These are phyloP conservation scores for Pteronotus mesoamericanus DNA, from an alignment of 2,797 vertebrate species.

Conservation along the genomic window DNA sequence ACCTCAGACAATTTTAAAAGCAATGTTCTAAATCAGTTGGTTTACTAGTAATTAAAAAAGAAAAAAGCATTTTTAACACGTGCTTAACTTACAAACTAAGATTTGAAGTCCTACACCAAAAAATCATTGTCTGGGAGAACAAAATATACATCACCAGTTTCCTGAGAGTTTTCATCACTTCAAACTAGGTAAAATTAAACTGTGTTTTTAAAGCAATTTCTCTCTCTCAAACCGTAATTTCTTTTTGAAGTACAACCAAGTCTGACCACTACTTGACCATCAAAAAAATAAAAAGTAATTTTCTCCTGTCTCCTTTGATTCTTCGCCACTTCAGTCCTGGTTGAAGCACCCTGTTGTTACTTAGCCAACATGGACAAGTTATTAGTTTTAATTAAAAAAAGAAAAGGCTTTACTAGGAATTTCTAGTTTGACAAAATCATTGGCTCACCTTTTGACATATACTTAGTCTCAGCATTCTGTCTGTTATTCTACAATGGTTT, in stretches of 20 bases:
- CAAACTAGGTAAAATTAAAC: neutral
- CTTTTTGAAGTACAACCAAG: neutral
- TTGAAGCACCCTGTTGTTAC: neutral
- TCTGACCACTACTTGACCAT: neutral
- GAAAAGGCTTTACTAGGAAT: neutral
- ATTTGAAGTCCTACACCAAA: neutral
- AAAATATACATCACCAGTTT: neutral
- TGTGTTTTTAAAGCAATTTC: neutral
- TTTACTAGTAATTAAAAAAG: neutral
- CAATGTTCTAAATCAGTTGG: neutral
- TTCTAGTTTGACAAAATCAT: neutral
- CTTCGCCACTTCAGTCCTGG: neutral
- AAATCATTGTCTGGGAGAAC: neutral
- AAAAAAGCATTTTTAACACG: neutral
- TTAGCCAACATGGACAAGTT: neutral
- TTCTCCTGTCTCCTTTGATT: neutral
- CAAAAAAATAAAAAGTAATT: neutral
- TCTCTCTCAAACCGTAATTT: neutral
- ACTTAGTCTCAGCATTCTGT: neutral
- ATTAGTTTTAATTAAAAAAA: neutral
- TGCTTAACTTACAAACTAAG: neutral
- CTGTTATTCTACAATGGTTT: neutral
- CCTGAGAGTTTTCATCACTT: constrained; percentile 18
- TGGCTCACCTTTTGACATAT: neutral
- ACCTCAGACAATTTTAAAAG: constrained; percentile 16